Percentiles rank a stretch among this genome's conserved stretches.
Evolutionary conservation across 2,113 vertebrate genomes (phyloP).

Genomic region (Arothron firmamentum): DNA sequence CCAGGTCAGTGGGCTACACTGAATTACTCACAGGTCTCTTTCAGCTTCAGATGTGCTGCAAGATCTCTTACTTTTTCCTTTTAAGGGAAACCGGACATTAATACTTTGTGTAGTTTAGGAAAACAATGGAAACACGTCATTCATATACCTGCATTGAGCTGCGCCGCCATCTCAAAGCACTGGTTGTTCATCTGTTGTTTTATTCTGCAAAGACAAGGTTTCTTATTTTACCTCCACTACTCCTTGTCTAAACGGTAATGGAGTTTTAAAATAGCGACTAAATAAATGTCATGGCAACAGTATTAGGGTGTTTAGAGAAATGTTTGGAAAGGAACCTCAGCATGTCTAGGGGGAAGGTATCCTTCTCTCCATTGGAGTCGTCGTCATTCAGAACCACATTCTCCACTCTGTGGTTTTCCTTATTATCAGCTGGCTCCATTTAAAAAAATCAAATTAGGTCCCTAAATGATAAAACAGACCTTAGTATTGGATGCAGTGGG

Average conservation of each 20-base stretch:
- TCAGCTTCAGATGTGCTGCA: slow-evolving; percentile 60
- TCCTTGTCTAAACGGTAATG: too few relatives aligned
- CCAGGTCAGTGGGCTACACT: background rate
- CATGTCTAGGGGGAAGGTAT: slow-evolving; percentile 48
- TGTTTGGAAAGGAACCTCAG: slow-evolving; percentile 58
- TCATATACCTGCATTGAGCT: slow-evolving; percentile 64
- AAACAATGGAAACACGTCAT: background rate
- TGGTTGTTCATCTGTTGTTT: slow-evolving; percentile 75
- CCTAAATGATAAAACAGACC: background rate
- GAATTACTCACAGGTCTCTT: slow-evolving; percentile 65
- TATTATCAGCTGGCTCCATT: slow-evolving; percentile 56
- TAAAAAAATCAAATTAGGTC: background rate
- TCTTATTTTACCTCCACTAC: too few relatives aligned
- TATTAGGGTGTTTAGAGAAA: background rate
- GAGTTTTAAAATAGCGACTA: background rate
- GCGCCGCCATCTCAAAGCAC: slow-evolving; percentile 76
- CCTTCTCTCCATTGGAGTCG: slow-evolving; percentile 17
- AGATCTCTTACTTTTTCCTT: slow-evolving; percentile 59
- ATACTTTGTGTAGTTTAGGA: background rate
- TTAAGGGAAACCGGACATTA: slow-evolving; percentile 10
- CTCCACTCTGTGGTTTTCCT: slow-evolving; percentile 32
- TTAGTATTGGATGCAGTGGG: background rate
- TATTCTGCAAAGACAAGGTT: slow-evolving; percentile 59
- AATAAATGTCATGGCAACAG: background rate
- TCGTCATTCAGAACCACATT: slow-evolving; percentile 28